Evolutionary conservation across 37 sponge, comb jelly and placozoan species (phyloP).

Genomic region (Amphimedon queenslandica): DNA sequence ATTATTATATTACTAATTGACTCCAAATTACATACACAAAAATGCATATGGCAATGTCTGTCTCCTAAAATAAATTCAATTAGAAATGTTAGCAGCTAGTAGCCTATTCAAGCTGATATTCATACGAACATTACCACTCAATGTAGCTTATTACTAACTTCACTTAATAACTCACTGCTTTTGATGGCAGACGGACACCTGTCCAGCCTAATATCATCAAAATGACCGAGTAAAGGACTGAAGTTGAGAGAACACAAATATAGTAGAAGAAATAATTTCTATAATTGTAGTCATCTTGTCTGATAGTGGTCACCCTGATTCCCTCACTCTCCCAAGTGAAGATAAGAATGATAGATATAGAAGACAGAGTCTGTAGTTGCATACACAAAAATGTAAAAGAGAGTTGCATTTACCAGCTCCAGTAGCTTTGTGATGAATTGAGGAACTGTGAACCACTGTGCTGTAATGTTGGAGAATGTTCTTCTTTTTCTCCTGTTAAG

Average conservation of each 20-base stretch:
- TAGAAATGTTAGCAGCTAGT: too few relatives aligned
- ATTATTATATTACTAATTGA: too few relatives aligned
- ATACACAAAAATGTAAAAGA: not conserved
- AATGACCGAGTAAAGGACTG: conserved; percentile 28
- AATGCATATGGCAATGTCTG: too few relatives aligned
- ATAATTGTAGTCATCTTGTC: conserved; percentile 1
- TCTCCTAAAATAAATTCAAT: too few relatives aligned
- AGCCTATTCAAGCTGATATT: too few relatives aligned
- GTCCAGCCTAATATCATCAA: conserved; percentile 31
- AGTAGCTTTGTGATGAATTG: conserved; percentile 31
- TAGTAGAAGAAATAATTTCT: conserved; percentile 19
- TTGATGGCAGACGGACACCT: conserved; percentile 36
- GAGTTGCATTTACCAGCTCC: conserved; percentile 23
- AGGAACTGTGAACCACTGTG: conserved; percentile 54
- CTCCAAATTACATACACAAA: too few relatives aligned
- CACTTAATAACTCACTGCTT: conserved; percentile 51
- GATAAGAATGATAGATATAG: conserved; percentile 10
- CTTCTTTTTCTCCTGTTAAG: too few relatives aligned
- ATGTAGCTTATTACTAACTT: too few relatives aligned
- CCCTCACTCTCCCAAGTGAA: conserved; percentile 41
- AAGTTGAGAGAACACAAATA: conserved; percentile 11
- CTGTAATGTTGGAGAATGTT: too few relatives aligned
- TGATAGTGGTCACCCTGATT: not conserved
- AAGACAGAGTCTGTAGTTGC: not conserved
- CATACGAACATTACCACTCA: too few relatives aligned